phyloP scores from a whole-genome alignment of 2,888 invertebrate species.

The Cephus nigrinus region DNA sequence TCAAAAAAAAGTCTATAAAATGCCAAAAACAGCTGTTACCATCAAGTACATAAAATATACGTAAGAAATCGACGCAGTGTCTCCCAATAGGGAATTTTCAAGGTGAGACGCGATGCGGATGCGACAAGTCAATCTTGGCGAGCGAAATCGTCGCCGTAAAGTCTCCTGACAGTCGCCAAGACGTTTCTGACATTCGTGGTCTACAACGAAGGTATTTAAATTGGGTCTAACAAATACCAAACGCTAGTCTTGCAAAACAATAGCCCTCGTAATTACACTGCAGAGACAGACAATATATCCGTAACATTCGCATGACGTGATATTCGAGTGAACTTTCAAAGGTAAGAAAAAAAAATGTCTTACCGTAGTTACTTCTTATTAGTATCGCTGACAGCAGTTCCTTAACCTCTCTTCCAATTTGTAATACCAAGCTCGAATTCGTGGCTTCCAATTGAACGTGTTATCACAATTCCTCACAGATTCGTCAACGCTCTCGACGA shows the following conservation, averaged over 20 bases:
- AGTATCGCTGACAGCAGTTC: neutral
- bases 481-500: neutral
- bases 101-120: slow-evolving; percentile 15
- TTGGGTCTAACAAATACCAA: neutral
- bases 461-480: neutral
- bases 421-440: neutral
- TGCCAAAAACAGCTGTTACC: neutral
- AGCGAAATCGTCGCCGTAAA: neutral
- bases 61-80: neutral
- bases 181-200: neutral
- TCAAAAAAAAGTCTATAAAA: no score
- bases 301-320: neutral
- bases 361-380: neutral
- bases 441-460: neutral
- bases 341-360: neutral
- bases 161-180: neutral
- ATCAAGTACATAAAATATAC: neutral
- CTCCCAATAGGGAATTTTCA: neutral
- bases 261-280: neutral
- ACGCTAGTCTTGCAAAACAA: neutral
- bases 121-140: slow-evolving; percentile 13
- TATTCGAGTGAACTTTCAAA: neutral
- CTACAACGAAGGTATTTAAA: neutral
- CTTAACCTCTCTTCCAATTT: neutral
- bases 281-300: neutral